phyloP scores from a whole-genome alignment of 1,140 invertebrate species.

The Lepidurus arcticus region DNA sequence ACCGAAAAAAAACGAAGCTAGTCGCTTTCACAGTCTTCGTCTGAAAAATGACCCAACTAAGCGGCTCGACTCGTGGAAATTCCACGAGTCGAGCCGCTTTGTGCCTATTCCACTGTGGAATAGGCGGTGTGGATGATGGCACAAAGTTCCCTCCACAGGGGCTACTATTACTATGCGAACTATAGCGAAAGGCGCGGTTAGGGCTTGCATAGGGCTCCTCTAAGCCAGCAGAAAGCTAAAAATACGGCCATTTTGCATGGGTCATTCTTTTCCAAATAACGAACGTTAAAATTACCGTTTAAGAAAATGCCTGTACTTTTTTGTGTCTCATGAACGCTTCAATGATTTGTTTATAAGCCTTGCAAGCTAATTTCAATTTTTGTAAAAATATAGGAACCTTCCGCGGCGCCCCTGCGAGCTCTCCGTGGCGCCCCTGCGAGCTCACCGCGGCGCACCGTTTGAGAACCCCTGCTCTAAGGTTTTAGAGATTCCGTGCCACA shows the following conservation, averaged over 20 bases:
- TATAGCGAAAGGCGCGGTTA: not conserved
- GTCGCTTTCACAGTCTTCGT: too few species aligned
- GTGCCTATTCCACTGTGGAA: too few species aligned
- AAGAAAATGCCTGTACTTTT: not conserved
- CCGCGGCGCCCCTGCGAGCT: too few species aligned
- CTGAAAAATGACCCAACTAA: too few species aligned
- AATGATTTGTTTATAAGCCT: not conserved
- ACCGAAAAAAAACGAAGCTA: not conserved
- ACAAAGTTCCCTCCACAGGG: not conserved
- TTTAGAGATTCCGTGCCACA: too few species aligned
- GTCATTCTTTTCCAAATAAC: not conserved
- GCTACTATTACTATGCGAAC: not conserved
- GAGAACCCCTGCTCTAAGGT: too few species aligned
- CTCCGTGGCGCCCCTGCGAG: not conserved
- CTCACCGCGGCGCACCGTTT: not conserved
- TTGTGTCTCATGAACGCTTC: not conserved
- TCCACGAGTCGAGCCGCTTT: too few species aligned
- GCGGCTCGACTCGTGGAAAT: too few species aligned
- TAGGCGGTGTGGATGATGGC: not conserved
- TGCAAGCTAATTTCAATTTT: not conserved
- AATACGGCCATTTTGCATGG: too few species aligned
- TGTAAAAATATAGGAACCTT: slow-evolving; percentile 1
- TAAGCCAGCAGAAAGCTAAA: too few species aligned
- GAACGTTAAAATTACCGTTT: not conserved
- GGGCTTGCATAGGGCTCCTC: too few species aligned